These are phyloP conservation scores for Laticauda laticaudata DNA, from an alignment of 2,113 vertebrate species.

Conservation along the genomic window DNA sequence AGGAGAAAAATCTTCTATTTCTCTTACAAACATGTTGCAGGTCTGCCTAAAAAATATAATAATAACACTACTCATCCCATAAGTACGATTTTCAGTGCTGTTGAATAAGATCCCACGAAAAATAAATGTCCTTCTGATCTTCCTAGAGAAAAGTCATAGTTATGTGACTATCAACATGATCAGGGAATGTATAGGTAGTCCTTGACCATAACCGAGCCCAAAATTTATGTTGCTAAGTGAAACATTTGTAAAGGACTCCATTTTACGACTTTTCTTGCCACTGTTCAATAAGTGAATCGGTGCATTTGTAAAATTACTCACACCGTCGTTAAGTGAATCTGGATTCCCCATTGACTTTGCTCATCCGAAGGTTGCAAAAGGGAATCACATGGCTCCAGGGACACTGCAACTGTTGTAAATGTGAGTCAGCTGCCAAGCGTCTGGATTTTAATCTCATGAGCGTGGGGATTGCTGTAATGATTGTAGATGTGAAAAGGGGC, in stretches of 20 bases:
- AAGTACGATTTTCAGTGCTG: neutral
- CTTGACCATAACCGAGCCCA: neutral
- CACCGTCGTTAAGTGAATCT: neutral
- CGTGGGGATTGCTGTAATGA: neutral
- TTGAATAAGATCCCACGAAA: neutral
- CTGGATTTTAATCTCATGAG: too few relatives aligned
- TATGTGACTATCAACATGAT: neutral
- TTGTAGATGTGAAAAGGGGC: neutral
- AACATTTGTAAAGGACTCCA: neutral
- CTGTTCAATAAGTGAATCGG: neutral
- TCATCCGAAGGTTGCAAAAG: neutral
- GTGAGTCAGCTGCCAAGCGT: too few relatives aligned
- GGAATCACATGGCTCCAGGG: accelerated
- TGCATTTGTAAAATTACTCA: neutral
- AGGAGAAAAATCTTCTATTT: conserved; percentile 47
- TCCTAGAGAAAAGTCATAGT: neutral
- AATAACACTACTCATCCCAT: neutral
- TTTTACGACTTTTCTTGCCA: neutral
- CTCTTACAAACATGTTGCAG: conserved; percentile 49
- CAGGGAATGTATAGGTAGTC: neutral
- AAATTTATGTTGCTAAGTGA: neutral
- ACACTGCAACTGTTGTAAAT: neutral
- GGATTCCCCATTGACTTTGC: neutral
- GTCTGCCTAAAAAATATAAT: conserved; percentile 26
- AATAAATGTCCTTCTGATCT: neutral